Conservation (phyloP, 2,888 invertebrate species). For the Drosophila meridionalis region DNA sequence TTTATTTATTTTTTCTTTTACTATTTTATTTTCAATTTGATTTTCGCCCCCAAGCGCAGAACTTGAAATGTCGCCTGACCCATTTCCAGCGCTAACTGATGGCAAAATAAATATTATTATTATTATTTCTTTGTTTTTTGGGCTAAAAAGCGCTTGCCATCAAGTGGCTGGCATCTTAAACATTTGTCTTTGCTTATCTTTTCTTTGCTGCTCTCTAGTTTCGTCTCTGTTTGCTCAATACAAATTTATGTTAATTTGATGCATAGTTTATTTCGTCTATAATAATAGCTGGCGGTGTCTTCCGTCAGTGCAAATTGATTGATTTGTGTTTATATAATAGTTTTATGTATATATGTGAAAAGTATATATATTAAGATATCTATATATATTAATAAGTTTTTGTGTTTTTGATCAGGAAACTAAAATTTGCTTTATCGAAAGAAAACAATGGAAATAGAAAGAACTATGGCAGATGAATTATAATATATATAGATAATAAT, state of each 20-base stretch:
- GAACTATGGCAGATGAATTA: too few species aligned
- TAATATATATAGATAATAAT: too few species aligned
- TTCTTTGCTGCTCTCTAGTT: constrained; percentile 1
- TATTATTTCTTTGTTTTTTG: neutral
- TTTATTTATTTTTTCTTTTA: constrained; percentile 22
- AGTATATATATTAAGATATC: neutral
- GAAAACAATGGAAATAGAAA: too few species aligned
- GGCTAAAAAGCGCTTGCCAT: constrained; percentile 27
- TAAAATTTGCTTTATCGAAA: neutral
- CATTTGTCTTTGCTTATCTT: constrained; percentile 24
- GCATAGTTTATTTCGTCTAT: constrained; percentile 41
- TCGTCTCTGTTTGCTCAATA: constrained; percentile 1
- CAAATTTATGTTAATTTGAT: constrained; percentile 72
- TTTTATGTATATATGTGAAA: neutral
- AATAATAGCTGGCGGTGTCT: constrained; percentile 51
- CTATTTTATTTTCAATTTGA: constrained; percentile 20
- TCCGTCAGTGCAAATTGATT: constrained; percentile 70
- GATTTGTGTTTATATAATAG: constrained; percentile 30
- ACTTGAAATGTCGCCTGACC: constrained; percentile 53
- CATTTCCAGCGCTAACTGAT: constrained; percentile 36
- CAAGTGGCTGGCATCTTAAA: constrained; percentile 35
- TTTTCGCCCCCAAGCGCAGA: constrained; percentile 21
- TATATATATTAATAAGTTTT: neutral
- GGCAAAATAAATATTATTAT: constrained; percentile 50
- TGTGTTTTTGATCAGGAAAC: constrained; percentile 55